Evolutionary conservation across 2,797 vertebrate genomes (phyloP).

Genomic region (Podargus strigoides): DNA sequence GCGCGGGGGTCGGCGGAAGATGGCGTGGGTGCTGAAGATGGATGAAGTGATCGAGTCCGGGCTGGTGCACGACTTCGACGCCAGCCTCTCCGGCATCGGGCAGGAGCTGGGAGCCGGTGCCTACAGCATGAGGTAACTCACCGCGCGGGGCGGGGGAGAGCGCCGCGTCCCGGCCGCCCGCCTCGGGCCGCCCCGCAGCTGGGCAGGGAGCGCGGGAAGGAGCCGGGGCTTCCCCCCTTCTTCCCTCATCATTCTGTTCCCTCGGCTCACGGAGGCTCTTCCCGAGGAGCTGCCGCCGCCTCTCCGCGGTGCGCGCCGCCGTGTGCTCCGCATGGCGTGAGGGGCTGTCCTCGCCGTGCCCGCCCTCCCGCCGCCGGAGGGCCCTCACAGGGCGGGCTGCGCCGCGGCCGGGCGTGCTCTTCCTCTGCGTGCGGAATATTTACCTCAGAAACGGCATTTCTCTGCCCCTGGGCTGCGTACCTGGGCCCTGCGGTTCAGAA

Average conservation of each 20-base stretch:
- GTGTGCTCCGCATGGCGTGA: too few relatives aligned
- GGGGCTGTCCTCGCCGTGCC: too few relatives aligned
- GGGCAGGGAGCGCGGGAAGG: background rate
- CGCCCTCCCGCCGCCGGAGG: too few relatives aligned
- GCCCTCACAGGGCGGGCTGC: too few relatives aligned
- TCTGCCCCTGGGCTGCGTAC: accelerated
- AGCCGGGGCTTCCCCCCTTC: accelerated
- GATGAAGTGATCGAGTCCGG: slow-evolving; percentile 97
- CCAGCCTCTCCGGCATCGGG: slow-evolving; percentile 94
- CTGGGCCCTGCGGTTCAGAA: accelerated
- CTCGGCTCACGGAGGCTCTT: background rate
- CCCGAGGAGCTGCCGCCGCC: too few relatives aligned
- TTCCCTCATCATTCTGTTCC: accelerated
- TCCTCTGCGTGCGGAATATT: accelerated
- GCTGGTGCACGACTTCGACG: slow-evolving; percentile 96
- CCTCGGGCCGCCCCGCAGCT: background rate
- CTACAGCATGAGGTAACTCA: slow-evolving; percentile 93
- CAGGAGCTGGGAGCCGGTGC: slow-evolving; percentile 96
- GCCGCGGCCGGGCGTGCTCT: too few relatives aligned
- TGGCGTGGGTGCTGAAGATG: slow-evolving; percentile 99
- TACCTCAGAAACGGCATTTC: accelerated
- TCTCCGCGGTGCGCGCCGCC: too few relatives aligned
- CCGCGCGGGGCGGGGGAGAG: background rate
- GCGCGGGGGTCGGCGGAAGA: slow-evolving; percentile 69
- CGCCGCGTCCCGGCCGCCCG: background rate